Base-by-base conservation (phyloP, 2,113 vertebrate species). In the Euleptes europaea region DNA sequence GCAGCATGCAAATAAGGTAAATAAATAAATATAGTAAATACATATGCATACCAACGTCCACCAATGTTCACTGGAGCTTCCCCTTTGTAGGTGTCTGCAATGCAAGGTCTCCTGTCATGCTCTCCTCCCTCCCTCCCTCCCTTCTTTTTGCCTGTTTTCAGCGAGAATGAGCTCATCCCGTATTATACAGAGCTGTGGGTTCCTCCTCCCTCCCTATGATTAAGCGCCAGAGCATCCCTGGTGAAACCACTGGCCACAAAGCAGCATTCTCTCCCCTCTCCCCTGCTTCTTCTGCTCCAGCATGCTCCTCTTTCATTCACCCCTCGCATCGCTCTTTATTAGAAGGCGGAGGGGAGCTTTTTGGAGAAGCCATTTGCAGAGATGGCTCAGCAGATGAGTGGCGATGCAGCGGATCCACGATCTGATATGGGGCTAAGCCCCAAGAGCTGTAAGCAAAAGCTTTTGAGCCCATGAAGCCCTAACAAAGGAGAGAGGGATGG, bases 141-240 rank as follows among this genome's bases (percentile, higher is more conserved):
- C 4, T 21, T 28, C 44, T 42, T 35, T 79, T 63, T 70, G 31
- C 42, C 57, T 78, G 66, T 63, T 78, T 78, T 69, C 66, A 69
- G 73, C 74, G 47, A 31, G 19, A 42, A 65, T 83, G 80, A 78
- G 74, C 86, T 87, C 86, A 87, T 83, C 80, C 11, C 33, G 40
- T 31, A 60, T 82, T 78, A 77, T 40, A 31, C 85, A 72, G 54
- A 67, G 76, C 83, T 71, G 83, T 71, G 49, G 75, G 23, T 78
- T 44, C 66, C 51, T 13, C 66, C 75, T 60, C 66, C 31, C 31
- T 15, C 66, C 66, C 60, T 84, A 11, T 78, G 2, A 60, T 35
- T 23, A 44, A 78, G 74, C 26, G 0, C 44, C 44, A 42, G 44
- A 83, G 73, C 82, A 76, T 75, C 31, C 57, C 38, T 47, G 38